A percentile compares a stretch with the other conserved stretches of the same genome.
phyloP scores from a whole-genome alignment of 1,140 invertebrate species.

The Drosophila paulistorum region DNA sequence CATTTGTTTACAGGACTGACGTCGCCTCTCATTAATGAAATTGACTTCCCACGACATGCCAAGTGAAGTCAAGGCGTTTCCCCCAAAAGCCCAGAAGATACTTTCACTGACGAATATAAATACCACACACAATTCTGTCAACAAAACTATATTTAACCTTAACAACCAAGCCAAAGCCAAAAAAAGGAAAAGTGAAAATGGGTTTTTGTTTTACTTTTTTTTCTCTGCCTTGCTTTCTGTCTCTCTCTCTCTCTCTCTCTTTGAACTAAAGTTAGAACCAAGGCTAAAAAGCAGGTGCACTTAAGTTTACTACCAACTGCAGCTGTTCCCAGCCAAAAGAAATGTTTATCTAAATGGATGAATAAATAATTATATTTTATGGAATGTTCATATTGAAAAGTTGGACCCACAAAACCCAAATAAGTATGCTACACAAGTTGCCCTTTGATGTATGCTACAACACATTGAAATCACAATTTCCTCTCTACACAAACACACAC shows the following conservation, averaged over 20 bases:
- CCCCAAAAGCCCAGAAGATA: too few relatives aligned
- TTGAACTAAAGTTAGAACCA: neutral
- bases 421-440: slow-evolving; percentile 14
- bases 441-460: slow-evolving; percentile 9
- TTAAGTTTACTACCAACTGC: slow-evolving; percentile 6
- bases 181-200: neutral
- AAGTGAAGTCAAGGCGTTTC: neutral
- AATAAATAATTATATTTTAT: slow-evolving; percentile 4
- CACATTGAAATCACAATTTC: slow-evolving; percentile 15
- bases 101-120: too few relatives aligned
- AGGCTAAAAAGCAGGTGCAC: slow-evolving; percentile 3
- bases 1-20: slow-evolving; percentile 2
- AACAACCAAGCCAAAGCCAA: neutral
- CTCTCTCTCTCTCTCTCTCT: neutral
- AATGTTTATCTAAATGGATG: slow-evolving; percentile 3
- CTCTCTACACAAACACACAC: slow-evolving; percentile 4
- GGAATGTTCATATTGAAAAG: neutral
- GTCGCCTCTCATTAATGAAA: slow-evolving; percentile 1
- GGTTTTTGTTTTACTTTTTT: neutral
- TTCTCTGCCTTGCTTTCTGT: neutral
- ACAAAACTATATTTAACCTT: neutral
- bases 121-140: neutral
- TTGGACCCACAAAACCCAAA: neutral
- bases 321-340: neutral
- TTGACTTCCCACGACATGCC: slow-evolving; percentile 1